A percentile compares a stretch with the other conserved stretches of the same genome.
phyloP scores from a whole-genome alignment of 2,797 vertebrate genomes.

The Spheniscus humboldti region DNA sequence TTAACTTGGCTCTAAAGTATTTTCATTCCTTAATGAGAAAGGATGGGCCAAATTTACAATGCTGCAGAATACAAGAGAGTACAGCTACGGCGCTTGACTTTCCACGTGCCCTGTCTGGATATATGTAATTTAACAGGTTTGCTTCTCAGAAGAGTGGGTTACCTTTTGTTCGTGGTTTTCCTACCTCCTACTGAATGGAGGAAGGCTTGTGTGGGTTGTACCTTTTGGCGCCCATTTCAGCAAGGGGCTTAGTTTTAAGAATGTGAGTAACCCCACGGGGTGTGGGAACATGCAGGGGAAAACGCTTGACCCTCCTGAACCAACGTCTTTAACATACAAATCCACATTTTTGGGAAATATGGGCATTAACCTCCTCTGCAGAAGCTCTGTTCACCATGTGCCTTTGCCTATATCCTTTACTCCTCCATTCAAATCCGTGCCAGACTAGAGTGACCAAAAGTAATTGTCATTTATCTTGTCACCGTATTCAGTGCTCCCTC shows the following conservation, averaged over 20 bases:
- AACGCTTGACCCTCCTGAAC: neutral
- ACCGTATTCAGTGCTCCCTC: neutral
- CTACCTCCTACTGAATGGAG: neutral
- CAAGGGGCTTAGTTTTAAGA: neutral
- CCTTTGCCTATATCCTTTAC: neutral
- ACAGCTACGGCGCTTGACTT: neutral
- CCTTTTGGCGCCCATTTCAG: neutral
- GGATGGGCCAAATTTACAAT: neutral
- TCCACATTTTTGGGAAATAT: neutral
- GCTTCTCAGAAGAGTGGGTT: neutral
- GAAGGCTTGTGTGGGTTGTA: neutral
- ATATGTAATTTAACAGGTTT: neutral
- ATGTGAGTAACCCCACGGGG: neutral
- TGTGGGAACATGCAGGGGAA: neutral
- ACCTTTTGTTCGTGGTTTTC: neutral
- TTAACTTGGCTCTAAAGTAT: slow-evolving; percentile 9
- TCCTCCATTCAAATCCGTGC: neutral
- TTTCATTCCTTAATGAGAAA: slow-evolving; percentile 49
- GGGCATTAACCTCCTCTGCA: neutral
- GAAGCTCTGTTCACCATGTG: neutral
- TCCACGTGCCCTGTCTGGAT: neutral
- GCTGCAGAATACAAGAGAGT: neutral
- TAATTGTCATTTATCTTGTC: neutral
- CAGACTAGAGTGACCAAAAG: neutral
- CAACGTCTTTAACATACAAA: neutral